Base-by-base conservation (phyloP, 2,888 invertebrate genomes). In the Tolmerus cingulatus region DNA sequence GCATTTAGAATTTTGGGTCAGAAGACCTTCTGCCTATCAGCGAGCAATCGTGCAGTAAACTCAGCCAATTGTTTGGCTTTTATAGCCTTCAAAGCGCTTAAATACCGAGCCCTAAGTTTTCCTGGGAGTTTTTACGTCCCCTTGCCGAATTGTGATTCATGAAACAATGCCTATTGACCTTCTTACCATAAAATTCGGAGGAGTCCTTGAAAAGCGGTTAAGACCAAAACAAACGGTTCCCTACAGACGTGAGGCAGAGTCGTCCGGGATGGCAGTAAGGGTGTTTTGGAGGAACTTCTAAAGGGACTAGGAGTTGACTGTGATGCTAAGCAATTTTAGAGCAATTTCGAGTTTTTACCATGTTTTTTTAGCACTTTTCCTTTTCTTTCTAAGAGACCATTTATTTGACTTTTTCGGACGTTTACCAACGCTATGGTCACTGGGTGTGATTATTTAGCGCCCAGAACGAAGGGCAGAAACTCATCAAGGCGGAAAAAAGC, bases 21-120 rank as follows among this genome's bases (percentile, higher is more conserved):
- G 37, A 46, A 19, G 43, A 30, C 76, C 76, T 34, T 34, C 4
- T 19, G 34, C 78, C 43, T 78, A 78, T 78, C 43, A 37, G 23
- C 43, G 23, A 78, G 7, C 40, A 43, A 78, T 78, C 78, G 78
- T 43, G 40, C 78, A 40, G 43, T 78, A 78, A 78, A 78, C 37
- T 43, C 46, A n/a, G 14, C 23, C 78, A 40, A 78, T 40, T 40
- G 34, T 43, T 78, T 43, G 43, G 23, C 78, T 78, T 78, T 78
- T 78, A 78, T 78, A 78, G 78, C 78, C 40, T 78, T 43, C 43
- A 43, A 78, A 78, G 43, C n/a, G 43, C 23, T 78, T 78, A 78
- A 78, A 40, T n/a, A 40, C 19, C 40, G 8, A 9, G n/a, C 78
- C 78, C 37, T n/a, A n/a, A 43, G 37, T 78, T 78, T 40, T n/a